These are phyloP conservation scores for Stercorarius parasiticus DNA, from an alignment of 2,113 vertebrate species.

Conservation along the genomic window DNA sequence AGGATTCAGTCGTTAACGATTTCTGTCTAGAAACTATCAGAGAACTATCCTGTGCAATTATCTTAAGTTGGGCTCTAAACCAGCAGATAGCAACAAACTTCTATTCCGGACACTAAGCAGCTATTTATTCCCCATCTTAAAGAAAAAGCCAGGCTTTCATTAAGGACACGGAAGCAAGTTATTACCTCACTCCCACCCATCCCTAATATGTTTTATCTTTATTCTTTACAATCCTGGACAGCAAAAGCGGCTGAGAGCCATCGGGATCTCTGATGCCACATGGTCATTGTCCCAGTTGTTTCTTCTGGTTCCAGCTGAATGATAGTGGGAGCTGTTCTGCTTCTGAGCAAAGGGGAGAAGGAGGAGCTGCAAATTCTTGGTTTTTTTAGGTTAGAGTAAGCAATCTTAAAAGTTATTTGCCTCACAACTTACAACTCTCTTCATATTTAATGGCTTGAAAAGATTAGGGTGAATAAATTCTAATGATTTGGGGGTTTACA, in stretches of 20 bases:
- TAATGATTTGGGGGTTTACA: neutral
- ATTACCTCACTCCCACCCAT: neutral
- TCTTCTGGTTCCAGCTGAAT: slow-evolving; percentile 49
- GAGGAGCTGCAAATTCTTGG: slow-evolving; percentile 7
- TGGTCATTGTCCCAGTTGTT: slow-evolving; percentile 22
- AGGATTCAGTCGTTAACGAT: neutral
- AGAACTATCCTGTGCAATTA: neutral
- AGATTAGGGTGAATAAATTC: slow-evolving; percentile 22
- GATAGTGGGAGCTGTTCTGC: neutral
- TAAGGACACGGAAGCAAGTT: slow-evolving; percentile 14
- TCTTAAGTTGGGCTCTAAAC: neutral
- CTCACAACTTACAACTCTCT: neutral
- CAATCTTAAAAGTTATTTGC: neutral
- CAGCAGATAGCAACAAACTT: neutral
- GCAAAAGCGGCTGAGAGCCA: neutral
- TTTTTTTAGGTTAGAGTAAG: neutral
- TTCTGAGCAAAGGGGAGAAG: slow-evolving; percentile 28
- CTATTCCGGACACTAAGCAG: neutral
- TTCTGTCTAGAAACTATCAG: neutral
- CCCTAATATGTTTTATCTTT: slow-evolving; percentile 46
- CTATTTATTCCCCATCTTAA: neutral
- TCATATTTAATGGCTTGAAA: slow-evolving; percentile 15
- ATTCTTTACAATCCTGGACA: slow-evolving; percentile 32
- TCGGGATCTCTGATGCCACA: slow-evolving; percentile 1
- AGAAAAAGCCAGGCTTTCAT: slow-evolving; percentile 26